Base-by-base conservation (phyloP, 2,888 invertebrate species). In the Zaprionus bogoriensis region DNA sequence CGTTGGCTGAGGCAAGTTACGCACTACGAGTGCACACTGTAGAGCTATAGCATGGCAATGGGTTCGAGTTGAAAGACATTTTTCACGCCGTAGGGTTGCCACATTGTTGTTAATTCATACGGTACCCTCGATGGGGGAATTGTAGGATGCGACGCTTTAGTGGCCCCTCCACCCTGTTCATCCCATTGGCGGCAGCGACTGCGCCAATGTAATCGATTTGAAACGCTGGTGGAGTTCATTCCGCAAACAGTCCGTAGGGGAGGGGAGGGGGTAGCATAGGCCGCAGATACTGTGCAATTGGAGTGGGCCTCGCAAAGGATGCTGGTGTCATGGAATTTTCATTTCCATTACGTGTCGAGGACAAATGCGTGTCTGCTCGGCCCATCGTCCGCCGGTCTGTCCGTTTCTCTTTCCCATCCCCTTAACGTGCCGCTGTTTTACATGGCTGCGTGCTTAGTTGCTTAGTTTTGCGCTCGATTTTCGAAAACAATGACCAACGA, bases 401-500 rank as follows among this genome's bases (percentile, higher is more conserved):
- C 10, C 6, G 48, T n/a, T n/a, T n/a, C n/a, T n/a, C n/a, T n/a
- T n/a, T n/a, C n/a, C n/a, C n/a, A n/a, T n/a, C n/a, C n/a, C n/a
- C n/a, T n/a, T n/a, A n/a, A n/a, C n/a, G n/a, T n/a, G 20, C 27
- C 48, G 14, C 22, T 47, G 38, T 17, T 48, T 48, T 41, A 41
- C 39, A 48, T 39, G 20, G 48, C 55, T 23, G 12, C 12, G 3
- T 52, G 45, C 42, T 25, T 57, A 30, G 60, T 22, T 23, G 14
- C 12, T 45, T 23, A 12, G 46, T 39, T 14, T 41, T 51, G 46
- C 42, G 28, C 27, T 28, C 12, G 53, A 47, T 32, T 60, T 69
- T 59, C 28, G 28, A 44, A 62, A 76, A 74, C 81, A 80, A 68
- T 84, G 85, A 76, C 77, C 67, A 59, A 60, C 64, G 62, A 73